A percentile compares a stretch with the other conserved stretches of the same genome.
phyloP scores from a whole-genome alignment of 2,113 vertebrate genomes.

The Lepus americanus region DNA sequence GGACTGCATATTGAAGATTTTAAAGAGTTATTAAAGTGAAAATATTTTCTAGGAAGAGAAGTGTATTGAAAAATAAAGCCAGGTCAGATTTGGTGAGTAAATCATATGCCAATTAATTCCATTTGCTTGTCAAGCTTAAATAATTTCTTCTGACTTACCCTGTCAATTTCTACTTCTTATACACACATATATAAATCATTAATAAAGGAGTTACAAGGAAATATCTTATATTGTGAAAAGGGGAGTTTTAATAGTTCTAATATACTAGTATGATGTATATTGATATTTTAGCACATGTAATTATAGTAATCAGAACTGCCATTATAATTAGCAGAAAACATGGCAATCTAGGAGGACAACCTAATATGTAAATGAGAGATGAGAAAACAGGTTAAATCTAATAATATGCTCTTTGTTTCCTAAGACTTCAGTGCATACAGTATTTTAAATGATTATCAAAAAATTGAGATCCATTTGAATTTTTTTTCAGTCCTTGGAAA shows the following conservation, averaged over 20 bases:
- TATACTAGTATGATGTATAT: slow-evolving; percentile 39
- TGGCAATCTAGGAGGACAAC: background rate
- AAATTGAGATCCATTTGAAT: slow-evolving; percentile 42
- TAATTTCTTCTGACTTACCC: slow-evolving; percentile 65
- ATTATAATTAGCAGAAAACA: slow-evolving; percentile 46
- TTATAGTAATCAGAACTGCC: slow-evolving; percentile 26
- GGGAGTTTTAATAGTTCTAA: slow-evolving; percentile 38
- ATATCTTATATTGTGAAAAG: slow-evolving; percentile 52
- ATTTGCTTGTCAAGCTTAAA: slow-evolving; percentile 70
- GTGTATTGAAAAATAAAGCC: slow-evolving; percentile 65
- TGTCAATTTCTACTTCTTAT: slow-evolving; percentile 69
- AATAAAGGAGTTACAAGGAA: slow-evolving; percentile 58
- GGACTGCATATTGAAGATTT: slow-evolving; percentile 50
- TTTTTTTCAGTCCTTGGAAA: slow-evolving; percentile 18
- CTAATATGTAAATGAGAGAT: slow-evolving; percentile 31
- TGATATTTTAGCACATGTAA: slow-evolving; percentile 31
- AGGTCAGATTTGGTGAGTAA: slow-evolving; percentile 63
- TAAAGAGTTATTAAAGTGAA: slow-evolving; percentile 71
- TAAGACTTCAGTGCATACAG: background rate
- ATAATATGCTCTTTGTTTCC: slow-evolving; percentile 51
- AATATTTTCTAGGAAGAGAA: slow-evolving; percentile 61
- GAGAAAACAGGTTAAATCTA: slow-evolving; percentile 48
- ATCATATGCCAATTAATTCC: slow-evolving; percentile 72
- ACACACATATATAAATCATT: slow-evolving; percentile 64
- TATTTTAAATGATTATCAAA: slow-evolving; percentile 37